Evolutionary conservation across 2,113 vertebrate genomes (phyloP), one percentile per base, ranked within the genome.

Genomic region (Ammospiza caudacuta): DNA sequence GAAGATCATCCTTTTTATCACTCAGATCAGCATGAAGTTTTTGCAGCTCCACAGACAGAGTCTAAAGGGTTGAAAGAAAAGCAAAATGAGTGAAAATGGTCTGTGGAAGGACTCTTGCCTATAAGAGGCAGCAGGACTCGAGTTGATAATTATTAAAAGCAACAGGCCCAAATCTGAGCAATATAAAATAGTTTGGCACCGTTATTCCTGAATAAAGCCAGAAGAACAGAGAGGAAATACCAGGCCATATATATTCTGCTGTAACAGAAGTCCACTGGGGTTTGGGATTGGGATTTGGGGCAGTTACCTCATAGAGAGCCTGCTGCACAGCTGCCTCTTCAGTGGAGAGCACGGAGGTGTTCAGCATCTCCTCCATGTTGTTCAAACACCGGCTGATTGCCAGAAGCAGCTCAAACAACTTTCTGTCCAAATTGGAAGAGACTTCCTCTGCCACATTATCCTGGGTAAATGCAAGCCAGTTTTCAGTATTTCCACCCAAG

Each of bases 391-490:
- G 97, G 52, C 97, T 97, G 54, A 98, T 96, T 8, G 98, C 93
- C 79, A 97, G 95, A 75, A 99, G 96, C 31, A 98, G 94, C 24
- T 98, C 97, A 96, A 99, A 99, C 79, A 99, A 92, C 74, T 98
- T 98, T 94, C 98, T 98, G 64, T 99, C 98, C 95, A 98, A 94
- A 22, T 43, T 89, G 64, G 94, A 95, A 12, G 64, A 89, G 13
- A 94, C 70, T 66, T 95, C 96, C 66, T 97, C 97, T 19, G 68
- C 89, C 62, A 94, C 31, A 13, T 91, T 95, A 54, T 96, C 97
- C 98, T 99, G 85, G 72, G 91, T 58, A 74, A 83, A 85, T 41
- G 78, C 66, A 77, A 95, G 51, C 35, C 69, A 94, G 41, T 47
- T 94, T 87, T 95, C 59, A 93, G 25, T 49, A 66, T 20, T 76